Base-by-base conservation (phyloP, 2,113 vertebrate species). In the Solea senegalensis region DNA sequence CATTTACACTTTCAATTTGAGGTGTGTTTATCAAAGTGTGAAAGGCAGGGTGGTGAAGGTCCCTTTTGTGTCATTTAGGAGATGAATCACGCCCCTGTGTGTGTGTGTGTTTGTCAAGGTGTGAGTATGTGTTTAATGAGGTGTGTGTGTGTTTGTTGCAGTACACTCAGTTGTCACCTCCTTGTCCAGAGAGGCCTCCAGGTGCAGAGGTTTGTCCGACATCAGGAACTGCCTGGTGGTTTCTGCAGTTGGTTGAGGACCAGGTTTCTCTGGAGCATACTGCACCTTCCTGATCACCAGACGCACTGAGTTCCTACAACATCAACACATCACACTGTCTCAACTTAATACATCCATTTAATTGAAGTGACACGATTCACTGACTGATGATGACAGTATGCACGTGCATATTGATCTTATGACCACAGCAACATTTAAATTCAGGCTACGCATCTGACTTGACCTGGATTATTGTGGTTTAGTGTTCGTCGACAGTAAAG, bases 191-290 rank as follows among this genome's bases (percentile, higher is more conserved):
- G 97, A 98, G 0, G 96, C 96, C 82, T 99, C 96, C 15, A 99
- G 90, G 69, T 98, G 96, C 80, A 99, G 87, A 0, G 97, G 96
- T 68, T 99, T 99, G 87, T 98, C 97, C 0, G 97, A 99, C 96
- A 98, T 97, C 66, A 99, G 95, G 85, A 99, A 99, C 84, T 98
- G 97, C 21, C 97, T 81, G 27, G 97, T 98, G 77, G 96, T 98
- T 75, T 99, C 97, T 0, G 95, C 97, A 40, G 94, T 97, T 43
- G 97, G 97, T 72, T 98, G 96, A 2, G 96, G 97, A 2, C 96
- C 96, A 0, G 95, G 93, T 9, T 96, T 94, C 90, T 98, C 97
- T 0, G 97, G 97, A 0, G 97, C 97, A 0, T 96, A 98, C 67
- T 98, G 97, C 2, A 99, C 95, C 87, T 99, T 99, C 16, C 97